A percentile compares a stretch with the other conserved stretches of the same genome.
These are phyloP conservation scores for Panulirus ornatus DNA, from an alignment of 1,140 invertebrate species.

Conservation along the genomic window DNA sequence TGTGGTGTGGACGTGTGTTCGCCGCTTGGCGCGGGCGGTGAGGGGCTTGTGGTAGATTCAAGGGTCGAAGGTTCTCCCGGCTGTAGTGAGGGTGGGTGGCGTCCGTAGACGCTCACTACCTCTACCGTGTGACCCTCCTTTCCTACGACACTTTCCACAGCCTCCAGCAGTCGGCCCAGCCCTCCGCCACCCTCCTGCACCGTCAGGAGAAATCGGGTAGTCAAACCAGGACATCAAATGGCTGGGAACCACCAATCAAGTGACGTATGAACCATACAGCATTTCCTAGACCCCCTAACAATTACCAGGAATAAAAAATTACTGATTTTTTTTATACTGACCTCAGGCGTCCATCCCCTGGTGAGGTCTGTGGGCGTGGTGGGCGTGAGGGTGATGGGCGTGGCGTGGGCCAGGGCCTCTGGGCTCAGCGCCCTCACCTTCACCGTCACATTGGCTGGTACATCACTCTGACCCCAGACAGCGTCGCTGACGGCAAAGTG, in stretches of 20 bases:
- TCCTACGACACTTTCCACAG: neutral
- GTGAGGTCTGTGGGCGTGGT: constrained; percentile 26
- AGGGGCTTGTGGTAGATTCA: too few relatives aligned
- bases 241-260: too few relatives aligned
- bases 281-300: too few relatives aligned
- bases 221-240: too few relatives aligned
- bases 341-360: constrained; percentile 21
- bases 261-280: too few relatives aligned
- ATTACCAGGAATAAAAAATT: too few relatives aligned
- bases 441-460: constrained; percentile 40
- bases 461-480: constrained; percentile 22
- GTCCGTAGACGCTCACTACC: constrained; percentile 28
- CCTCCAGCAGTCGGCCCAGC: neutral
- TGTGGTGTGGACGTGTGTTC: too few relatives aligned
- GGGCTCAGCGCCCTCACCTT: neutral
- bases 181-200: neutral
- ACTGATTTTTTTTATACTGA: too few relatives aligned
- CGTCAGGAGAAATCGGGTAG: too few relatives aligned
- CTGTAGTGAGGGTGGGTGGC: neutral
- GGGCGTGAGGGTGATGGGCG: constrained; percentile 28
- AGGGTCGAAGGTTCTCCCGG: too few relatives aligned
- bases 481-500: constrained; percentile 46
- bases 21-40: too few relatives aligned
- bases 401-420: constrained; percentile 35
- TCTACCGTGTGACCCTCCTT: neutral